Base-by-base conservation (phyloP, 1,140 invertebrate genomes). In the Drosophila mayri region DNA sequence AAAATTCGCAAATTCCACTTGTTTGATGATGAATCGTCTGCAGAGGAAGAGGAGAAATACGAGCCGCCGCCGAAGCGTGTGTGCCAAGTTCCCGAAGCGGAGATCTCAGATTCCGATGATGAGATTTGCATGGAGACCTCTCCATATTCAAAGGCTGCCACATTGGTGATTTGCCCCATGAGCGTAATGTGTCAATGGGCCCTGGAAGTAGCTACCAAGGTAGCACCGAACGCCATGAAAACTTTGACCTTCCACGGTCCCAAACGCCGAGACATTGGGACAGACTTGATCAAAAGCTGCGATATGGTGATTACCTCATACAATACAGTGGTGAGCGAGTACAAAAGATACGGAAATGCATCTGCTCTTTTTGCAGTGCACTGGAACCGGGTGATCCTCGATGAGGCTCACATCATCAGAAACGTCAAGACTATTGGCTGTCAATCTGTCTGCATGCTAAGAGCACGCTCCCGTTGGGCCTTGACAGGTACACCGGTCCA, bases 401-500 rank as follows among this genome's bases (percentile, higher is more conserved):
- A 83, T 20, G 81, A 83, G 28, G 81, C 81, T 1, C 81, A 83
- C 25, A 50, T 61, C 0, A 79, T 83, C 16, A 44, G 81, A 0
- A 83, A 83, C 8, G n/a, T 37, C 0, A 47, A 64, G 28, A 83
- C 80, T 1, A 35, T 1, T n/a, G 30, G 46, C 14, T 84, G 70
- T 25, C 16, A 7, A 2, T 14, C 61, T 0, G 61, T 84, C 3
- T 66, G 47, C 25, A 30, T 44, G 5, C 41, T 83, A 1, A 44
- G 28, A 2, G 76, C 76, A 10, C n/a, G 37, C 5, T 67, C 9
- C 10, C 71, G 47, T 46, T 83, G 81, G 81, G 81, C 81, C 1
- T n/a, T 83, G 30, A 83, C 81, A 4, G 81, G 81, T 7, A 83
- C 81, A 6, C 81, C 81, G 0, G 58, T 83, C 10, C 81, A 83